Percentiles rank a stretch among this genome's conserved stretches.
Conservation (phyloP, 1,140 invertebrate species). For the Diachasma alloeum region DNA sequence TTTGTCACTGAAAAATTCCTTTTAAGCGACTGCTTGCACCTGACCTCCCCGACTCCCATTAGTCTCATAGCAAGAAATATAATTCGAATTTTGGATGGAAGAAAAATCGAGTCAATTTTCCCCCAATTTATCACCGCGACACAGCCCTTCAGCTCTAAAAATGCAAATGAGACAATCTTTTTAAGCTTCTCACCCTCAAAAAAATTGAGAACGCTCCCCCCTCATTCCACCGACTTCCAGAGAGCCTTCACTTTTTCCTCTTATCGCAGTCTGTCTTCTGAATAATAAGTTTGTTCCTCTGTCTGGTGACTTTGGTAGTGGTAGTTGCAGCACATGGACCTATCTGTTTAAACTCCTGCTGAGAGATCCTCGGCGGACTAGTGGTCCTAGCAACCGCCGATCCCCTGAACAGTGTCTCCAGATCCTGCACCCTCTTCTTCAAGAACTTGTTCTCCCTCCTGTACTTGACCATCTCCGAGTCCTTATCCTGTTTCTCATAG, state of each 20-base stretch:
- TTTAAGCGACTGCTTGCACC: no score
- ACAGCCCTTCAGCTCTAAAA: no score
- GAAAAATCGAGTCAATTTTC: no score
- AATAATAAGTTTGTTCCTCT: slow-evolving; percentile 81
- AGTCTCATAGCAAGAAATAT: no score
- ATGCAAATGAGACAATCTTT: no score
- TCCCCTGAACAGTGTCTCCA: slow-evolving; percentile 49
- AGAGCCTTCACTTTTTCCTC: slow-evolving; percentile 40
- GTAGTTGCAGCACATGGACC: slow-evolving; percentile 62
- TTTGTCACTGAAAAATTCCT: no score
- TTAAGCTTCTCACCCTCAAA: no score
- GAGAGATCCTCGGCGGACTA: slow-evolving; percentile 45
- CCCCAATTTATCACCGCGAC: no score
- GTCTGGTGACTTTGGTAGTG: slow-evolving; percentile 77
- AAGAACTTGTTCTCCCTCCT: slow-evolving; percentile 54
- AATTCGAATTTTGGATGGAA: no score
- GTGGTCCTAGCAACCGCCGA: slow-evolving; percentile 37
- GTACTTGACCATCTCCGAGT: slow-evolving; percentile 47
- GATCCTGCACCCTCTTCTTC: slow-evolving; percentile 49
- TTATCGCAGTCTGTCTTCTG: slow-evolving; percentile 67
- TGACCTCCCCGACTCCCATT: no score
- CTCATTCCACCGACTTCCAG: background rate
- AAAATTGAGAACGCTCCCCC: background rate
- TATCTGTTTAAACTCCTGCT: slow-evolving; percentile 51
- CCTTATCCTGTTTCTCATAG: slow-evolving; percentile 46